These are phyloP conservation scores for Harmothoe impar DNA, from an alignment of 2,888 invertebrate genomes.

Conservation along the genomic window DNA sequence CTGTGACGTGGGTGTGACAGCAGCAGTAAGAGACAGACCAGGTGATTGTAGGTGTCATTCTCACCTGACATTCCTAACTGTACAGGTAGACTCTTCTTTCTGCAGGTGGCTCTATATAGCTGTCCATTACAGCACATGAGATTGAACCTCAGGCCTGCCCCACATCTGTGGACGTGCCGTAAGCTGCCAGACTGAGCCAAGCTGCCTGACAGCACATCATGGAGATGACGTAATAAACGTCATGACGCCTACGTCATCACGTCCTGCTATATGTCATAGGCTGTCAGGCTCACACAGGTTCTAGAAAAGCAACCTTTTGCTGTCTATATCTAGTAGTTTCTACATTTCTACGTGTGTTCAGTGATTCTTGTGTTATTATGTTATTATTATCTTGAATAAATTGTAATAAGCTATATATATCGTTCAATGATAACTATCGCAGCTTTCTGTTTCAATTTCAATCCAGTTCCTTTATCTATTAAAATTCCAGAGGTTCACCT, in stretches of 20 bases:
- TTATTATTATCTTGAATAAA: too few species aligned
- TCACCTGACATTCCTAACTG: not conserved
- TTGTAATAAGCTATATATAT: too few species aligned
- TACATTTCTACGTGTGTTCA: too few species aligned
- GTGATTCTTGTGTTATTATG: too few species aligned
- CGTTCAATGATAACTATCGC: too few species aligned
- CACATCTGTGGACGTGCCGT: not conserved
- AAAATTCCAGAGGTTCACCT: not conserved
- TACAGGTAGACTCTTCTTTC: not conserved
- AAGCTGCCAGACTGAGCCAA: not conserved
- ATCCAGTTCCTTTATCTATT: too few species aligned
- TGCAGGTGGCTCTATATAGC: not conserved
- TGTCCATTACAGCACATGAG: not conserved
- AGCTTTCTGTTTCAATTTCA: too few species aligned
- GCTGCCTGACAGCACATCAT: not conserved
- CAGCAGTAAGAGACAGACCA: not conserved
- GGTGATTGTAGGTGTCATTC: not conserved
- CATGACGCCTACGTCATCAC: not conserved
- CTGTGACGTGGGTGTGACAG: not conserved
- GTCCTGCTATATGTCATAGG: not conserved
- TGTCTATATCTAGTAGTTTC: not conserved
- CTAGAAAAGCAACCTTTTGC: too few species aligned
- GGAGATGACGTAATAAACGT: slow-evolving; percentile 14
- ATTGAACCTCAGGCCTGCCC: not conserved
- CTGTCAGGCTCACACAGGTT: not conserved